Evolutionary conservation across 1,140 invertebrate species (phyloP), one percentile per base, ranked within the genome.

Genomic region (Micrasema longulum): DNA sequence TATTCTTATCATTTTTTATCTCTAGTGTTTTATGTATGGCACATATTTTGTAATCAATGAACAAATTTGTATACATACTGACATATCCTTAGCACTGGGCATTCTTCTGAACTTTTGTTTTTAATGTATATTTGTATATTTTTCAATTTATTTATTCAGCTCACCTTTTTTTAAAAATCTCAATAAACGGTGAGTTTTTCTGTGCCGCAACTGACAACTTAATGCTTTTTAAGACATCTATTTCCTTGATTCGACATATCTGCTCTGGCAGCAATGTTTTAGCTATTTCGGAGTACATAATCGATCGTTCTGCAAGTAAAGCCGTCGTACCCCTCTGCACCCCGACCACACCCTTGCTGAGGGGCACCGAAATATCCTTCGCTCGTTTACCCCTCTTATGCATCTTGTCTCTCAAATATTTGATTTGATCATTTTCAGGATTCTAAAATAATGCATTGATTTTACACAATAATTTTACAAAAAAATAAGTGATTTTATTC

Each of bases 81-180:
- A n/a, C n/a, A n/a, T n/a, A n/a, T n/a, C n/a, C n/a, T n/a, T n/a
- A n/a, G n/a, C n/a, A n/a, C n/a, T n/a, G n/a, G n/a, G n/a, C n/a
- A n/a, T n/a, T n/a, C n/a, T n/a, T n/a, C n/a, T n/a, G n/a, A n/a
- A n/a, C n/a, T n/a, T n/a, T n/a, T n/a, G n/a, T n/a, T n/a, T n/a
- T n/a, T n/a, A n/a, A n/a, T n/a, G n/a, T n/a, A n/a, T n/a, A n/a
- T n/a, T n/a, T n/a, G n/a, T n/a, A n/a, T n/a, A n/a, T n/a, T n/a
- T n/a, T n/a, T n/a, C n/a, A n/a, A n/a, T n/a, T n/a, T n/a, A n/a
- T n/a, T n/a, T n/a, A 38, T 5, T 6, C 48, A 16, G 31, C 16
- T 45, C 47, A 69, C 67, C 53, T 48, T 22, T n/a, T 47, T 43
- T 47, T 57, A 11, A 69, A 60, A 31, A 62, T 69, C 47, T 69